Conservation (phyloP, 2,113 vertebrate genomes). For the Hyperopisus bebe region DNA sequence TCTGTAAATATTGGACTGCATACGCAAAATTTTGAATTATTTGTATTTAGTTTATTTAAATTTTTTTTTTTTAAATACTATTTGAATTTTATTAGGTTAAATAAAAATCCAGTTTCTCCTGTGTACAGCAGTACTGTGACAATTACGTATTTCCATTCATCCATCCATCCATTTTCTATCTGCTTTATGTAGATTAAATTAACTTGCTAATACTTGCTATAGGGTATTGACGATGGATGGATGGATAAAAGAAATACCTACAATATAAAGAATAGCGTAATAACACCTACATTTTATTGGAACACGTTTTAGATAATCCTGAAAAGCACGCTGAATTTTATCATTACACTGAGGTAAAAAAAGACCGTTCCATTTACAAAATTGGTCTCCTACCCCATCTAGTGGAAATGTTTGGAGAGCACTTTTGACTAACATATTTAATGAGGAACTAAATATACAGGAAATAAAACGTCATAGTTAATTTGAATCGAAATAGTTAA, state of each 20-base stretch:
- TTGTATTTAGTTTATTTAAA: not conserved
- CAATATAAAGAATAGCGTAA: not conserved
- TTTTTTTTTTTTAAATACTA: not conserved
- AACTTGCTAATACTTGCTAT: not conserved
- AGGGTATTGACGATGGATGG: not conserved
- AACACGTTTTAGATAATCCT: not conserved
- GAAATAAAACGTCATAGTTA: not conserved
- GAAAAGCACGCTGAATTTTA: not conserved
- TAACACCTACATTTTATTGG: not conserved
- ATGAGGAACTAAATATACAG: not conserved
- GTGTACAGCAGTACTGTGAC: not conserved
- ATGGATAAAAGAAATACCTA: not conserved
- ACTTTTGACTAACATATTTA: not conserved
- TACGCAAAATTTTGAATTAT: not conserved
- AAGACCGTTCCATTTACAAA: not conserved
- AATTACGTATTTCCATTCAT: not conserved
- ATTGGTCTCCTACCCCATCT: slow-evolving; percentile 2
- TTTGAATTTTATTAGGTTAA: not conserved
- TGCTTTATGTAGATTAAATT: not conserved
- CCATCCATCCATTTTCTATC: not conserved
- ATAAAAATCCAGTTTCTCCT: not conserved
- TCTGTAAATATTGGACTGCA: not conserved
- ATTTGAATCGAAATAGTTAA: not conserved
- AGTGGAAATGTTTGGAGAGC: not conserved
- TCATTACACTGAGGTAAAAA: not conserved